Conservation (phyloP, 2,888 invertebrate species). For the Lottia scabra region DNA sequence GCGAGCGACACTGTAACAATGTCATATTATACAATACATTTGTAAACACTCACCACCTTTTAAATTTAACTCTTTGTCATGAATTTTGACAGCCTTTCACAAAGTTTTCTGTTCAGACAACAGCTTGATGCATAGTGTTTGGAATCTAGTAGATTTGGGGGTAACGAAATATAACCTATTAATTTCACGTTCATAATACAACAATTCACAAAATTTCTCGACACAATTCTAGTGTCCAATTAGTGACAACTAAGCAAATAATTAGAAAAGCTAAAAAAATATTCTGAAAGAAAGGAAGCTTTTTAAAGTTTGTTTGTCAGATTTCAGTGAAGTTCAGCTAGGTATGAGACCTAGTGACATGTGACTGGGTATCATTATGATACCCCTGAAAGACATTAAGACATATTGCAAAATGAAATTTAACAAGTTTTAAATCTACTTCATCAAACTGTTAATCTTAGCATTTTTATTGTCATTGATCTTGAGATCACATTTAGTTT, state of each 20-base stretch:
- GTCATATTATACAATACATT: slow-evolving; percentile 15
- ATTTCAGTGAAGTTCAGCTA: not conserved
- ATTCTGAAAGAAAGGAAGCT: not conserved
- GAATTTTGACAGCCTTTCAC: slow-evolving; percentile 44
- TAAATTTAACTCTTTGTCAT: slow-evolving; percentile 31
- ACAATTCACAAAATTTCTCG: slow-evolving; percentile 6
- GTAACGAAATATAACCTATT: slow-evolving; percentile 64
- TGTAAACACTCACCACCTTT: slow-evolving; percentile 56
- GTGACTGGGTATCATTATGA: not conserved
- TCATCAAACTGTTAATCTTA: not conserved
- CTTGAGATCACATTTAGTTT: not conserved
- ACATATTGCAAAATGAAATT: no score
- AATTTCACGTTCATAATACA: slow-evolving; percentile 40
- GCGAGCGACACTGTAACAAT: no score
- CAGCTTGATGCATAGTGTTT: slow-evolving; percentile 52
- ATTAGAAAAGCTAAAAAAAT: not conserved
- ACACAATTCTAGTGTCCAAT: not conserved
- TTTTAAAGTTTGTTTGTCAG: not conserved
- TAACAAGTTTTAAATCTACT: not conserved
- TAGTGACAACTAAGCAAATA: not conserved
- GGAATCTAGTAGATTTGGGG: slow-evolving; percentile 62
- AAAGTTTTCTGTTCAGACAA: slow-evolving; percentile 45
- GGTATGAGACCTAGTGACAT: not conserved
- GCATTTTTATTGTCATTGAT: no score
- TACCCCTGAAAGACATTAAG: not conserved